Evolutionary conservation across 2,888 invertebrate genomes (phyloP).

Genomic region (Coenonympha glycerion): DNA sequence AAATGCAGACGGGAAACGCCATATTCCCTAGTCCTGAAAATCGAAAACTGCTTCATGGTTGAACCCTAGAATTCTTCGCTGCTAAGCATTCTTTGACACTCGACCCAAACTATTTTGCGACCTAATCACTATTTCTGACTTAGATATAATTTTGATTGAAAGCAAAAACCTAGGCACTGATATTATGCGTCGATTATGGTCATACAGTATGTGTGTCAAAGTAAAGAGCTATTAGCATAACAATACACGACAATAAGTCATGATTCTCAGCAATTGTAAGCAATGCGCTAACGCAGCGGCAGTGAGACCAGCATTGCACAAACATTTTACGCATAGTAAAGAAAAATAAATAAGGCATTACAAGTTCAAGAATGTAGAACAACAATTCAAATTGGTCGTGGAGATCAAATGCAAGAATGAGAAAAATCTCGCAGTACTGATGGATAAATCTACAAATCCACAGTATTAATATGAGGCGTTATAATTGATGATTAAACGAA

Average conservation of each 20-base stretch:
- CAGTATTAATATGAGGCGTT: too few species aligned
- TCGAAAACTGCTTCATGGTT: too few species aligned
- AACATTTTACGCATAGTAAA: constrained; percentile 2
- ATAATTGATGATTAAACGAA: too few species aligned
- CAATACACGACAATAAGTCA: constrained; percentile 25
- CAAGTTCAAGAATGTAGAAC: constrained; percentile 2
- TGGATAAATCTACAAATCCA: background rate
- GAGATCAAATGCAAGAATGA: background rate
- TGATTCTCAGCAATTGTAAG: constrained; percentile 22
- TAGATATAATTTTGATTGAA: too few species aligned
- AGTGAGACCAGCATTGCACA: background rate
- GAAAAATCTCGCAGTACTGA: background rate
- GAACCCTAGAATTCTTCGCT: too few species aligned
- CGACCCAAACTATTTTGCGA: too few species aligned
- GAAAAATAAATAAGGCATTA: constrained; percentile 12
- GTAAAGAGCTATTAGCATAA: constrained; percentile 22
- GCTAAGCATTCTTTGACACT: too few species aligned
- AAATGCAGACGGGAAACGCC: too few species aligned
- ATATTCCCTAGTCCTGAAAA: too few species aligned
- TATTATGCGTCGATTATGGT: background rate
- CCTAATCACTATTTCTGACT: too few species aligned
- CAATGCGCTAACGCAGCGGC: constrained; percentile 12
- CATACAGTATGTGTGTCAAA: background rate
- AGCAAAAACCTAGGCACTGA: too few species aligned
- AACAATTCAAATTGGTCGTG: background rate